Evolutionary conservation across 1,140 invertebrate species (phyloP).

Genomic region (Cecropterus lyciades): DNA sequence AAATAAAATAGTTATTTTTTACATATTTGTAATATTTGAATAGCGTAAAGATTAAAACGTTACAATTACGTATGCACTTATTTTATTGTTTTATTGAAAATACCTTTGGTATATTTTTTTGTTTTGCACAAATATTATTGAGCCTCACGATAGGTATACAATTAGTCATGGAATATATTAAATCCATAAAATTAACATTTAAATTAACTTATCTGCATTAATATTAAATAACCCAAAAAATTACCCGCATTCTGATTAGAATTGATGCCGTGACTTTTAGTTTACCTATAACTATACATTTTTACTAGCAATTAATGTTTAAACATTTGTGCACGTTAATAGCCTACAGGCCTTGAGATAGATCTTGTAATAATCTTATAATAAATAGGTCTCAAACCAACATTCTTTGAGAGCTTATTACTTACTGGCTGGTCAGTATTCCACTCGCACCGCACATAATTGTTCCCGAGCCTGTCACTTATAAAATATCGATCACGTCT

Average conservation of each 20-base stretch:
- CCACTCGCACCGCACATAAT: conserved; percentile 26
- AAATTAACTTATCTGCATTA: too few species aligned
- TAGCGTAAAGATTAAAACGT: too few species aligned
- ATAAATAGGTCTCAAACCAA: conserved; percentile 24
- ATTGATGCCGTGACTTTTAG: too few species aligned
- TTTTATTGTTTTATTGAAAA: neutral
- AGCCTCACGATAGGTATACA: too few species aligned
- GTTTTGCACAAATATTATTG: too few species aligned
- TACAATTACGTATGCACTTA: too few species aligned
- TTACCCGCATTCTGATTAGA: neutral
- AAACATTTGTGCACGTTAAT: neutral
- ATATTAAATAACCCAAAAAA: too few species aligned
- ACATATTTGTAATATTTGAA: too few species aligned
- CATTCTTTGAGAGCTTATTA: conserved; percentile 17
- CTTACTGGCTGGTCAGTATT: conserved; percentile 33
- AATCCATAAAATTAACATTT: too few species aligned
- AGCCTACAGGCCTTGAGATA: neutral
- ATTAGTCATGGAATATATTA: too few species aligned
- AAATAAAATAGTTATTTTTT: too few species aligned
- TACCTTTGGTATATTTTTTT: neutral
- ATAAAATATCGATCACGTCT: conserved; percentile 49
- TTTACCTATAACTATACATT: neutral
- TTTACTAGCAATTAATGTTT: neutral
- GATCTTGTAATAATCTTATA: conserved; percentile 22
- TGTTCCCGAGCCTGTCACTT: conserved; percentile 32